Conservation (phyloP, 1,140 invertebrate genomes). For the Ylistrum balloti region DNA sequence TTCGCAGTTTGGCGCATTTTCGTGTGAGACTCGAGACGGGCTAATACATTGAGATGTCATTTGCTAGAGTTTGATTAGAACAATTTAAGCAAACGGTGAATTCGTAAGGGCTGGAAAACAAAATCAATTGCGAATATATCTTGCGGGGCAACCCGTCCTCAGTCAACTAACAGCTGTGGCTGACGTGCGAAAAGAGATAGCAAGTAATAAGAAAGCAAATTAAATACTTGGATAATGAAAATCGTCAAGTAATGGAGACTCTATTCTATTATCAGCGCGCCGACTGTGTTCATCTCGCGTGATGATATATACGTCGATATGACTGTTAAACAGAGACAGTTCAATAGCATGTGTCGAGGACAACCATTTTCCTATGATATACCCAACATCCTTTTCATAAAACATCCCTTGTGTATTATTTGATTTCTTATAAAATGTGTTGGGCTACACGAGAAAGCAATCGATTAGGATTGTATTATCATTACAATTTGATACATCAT, state of each 20-base stretch:
- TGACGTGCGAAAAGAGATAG: constrained; percentile 51
- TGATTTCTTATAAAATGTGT: constrained; percentile 36
- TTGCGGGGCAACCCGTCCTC: constrained; percentile 47
- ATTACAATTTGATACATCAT: neutral
- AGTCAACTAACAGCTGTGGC: constrained; percentile 47
- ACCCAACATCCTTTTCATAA: neutral
- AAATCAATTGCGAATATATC: constrained; percentile 49
- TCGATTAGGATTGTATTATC: neutral
- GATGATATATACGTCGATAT: constrained; percentile 5
- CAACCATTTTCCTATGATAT: neutral
- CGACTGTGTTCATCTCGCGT: constrained; percentile 14
- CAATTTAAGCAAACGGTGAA: constrained; percentile 31
- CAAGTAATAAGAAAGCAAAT: constrained; percentile 55
- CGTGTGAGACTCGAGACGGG: constrained; percentile 28
- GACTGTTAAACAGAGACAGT: constrained; percentile 22
- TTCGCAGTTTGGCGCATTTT: constrained; percentile 40
- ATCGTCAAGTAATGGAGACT: constrained; percentile 37
- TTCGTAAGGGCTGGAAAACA: constrained; percentile 15
- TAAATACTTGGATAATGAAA: constrained; percentile 50
- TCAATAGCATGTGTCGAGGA: constrained; percentile 13
- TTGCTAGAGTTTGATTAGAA: neutral
- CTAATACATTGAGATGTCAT: constrained; percentile 41
- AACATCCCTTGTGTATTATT: constrained; percentile 15
- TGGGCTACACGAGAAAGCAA: neutral
- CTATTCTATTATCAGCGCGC: neutral